Evolutionary conservation across 2,888 invertebrate species (phyloP), one percentile per base, ranked within the genome.

Genomic region (Leucophenga montana): DNA sequence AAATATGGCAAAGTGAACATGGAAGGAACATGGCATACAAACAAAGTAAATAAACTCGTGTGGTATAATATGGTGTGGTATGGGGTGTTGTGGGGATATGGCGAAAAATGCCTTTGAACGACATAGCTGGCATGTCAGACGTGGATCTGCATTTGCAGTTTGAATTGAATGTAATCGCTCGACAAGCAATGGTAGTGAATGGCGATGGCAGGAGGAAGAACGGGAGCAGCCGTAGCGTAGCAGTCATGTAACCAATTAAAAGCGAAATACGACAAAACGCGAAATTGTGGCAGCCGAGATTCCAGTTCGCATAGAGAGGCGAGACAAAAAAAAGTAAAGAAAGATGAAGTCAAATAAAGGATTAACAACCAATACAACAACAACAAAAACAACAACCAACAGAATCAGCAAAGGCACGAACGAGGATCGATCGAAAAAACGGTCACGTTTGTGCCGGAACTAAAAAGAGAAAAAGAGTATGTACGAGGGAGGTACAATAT

Each of bases 181-280:
- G 27, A 44, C 27, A 39, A 39, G 39, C 39, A 39, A 71, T 75
- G 81, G 79, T 75, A 80, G 79, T 82, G 82, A 80, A 83, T 80
- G 77, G 75, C 75, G 78, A 76, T 75, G 78, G 75, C 72, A 20
- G 77, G 75, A 76, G 76, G 20, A 14, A 9, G 76, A 74, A 74
- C 82, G 73, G 82, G 80, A 80, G 77, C 39, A 50, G 78, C n/a
- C n/a, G n/a, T n/a, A n/a, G n/a, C n/a, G n/a, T 78, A 80, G 39
- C 39, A 80, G 82, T 83, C 80, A 80, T 84, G 85, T 82, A 82
- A 85, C 83, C 83, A 83, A 83, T 83, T 83, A 83, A 83, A 83
- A 83, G 79, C 79, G 78, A 82, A 82, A 83, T 80, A 80, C 82
- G 77, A 82, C 80, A 78, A 31, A 80, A 77, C 78, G 74, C 39